These are phyloP conservation scores for Callionymus lyra DNA, from an alignment of 2,113 vertebrate species.

Conservation along the genomic window DNA sequence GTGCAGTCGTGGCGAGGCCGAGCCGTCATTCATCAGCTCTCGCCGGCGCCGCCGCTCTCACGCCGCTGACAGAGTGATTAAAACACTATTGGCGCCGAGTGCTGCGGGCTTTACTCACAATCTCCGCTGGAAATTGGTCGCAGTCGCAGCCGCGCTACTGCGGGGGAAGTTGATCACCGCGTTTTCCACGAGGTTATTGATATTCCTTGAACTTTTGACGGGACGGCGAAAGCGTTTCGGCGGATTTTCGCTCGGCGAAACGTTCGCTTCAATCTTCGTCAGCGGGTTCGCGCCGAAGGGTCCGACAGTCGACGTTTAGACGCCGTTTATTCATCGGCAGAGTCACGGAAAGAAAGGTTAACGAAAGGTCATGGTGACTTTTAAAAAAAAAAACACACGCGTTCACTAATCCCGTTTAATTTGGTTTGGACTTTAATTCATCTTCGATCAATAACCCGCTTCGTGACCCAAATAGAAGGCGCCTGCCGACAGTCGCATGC, in stretches of 20 bases:
- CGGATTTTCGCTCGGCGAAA: not conserved
- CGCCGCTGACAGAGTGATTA: conserved; percentile 53
- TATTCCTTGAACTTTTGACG: conserved; percentile 40
- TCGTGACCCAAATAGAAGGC: no score
- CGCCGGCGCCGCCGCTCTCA: conserved; percentile 32
- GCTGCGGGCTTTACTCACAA: conserved; percentile 36
- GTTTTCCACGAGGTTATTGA: conserved; percentile 42
- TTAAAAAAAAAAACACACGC: no score
- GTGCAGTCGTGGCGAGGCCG: conserved; percentile 28
- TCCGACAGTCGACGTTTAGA: no score
- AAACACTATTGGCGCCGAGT: conserved; percentile 43
- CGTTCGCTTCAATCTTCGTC: no score
- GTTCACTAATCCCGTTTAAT: no score
- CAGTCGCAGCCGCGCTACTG: conserved; percentile 17
- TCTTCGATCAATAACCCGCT: no score
- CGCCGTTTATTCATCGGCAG: no score
- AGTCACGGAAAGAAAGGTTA: no score
- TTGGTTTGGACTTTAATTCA: no score
- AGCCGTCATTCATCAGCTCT: conserved; percentile 50
- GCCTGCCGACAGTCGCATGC: no score
- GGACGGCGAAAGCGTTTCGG: conserved; percentile 4
- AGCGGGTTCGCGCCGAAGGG: no score
- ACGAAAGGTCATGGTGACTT: no score
- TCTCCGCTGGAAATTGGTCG: conserved; percentile 31
- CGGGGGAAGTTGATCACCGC: conserved; percentile 41